Conservation (phyloP, 2,797 vertebrate species). For the Gallirallus australis region DNA sequence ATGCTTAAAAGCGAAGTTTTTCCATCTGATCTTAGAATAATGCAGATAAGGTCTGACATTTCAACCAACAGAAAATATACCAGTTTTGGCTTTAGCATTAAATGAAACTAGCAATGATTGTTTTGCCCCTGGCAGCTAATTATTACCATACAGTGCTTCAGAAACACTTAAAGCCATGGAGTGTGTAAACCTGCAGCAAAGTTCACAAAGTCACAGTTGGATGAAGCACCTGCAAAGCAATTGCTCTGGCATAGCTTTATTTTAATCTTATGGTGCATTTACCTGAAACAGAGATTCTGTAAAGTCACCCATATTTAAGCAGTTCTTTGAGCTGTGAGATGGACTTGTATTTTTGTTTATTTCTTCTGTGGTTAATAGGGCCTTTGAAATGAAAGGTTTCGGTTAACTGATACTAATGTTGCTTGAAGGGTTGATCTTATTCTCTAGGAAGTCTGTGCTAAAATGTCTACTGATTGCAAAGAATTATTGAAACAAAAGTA, state of each 20-base stretch:
- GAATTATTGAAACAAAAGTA: neutral
- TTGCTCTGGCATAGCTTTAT: neutral
- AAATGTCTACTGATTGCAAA: neutral
- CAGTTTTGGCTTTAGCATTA: slow-evolving; percentile 55
- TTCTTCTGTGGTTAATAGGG: slow-evolving; percentile 14
- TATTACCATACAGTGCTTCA: slow-evolving; percentile 24
- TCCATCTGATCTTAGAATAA: slow-evolving; percentile 46
- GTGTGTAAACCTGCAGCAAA: slow-evolving; percentile 48
- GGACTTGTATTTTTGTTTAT: slow-evolving; percentile 4
- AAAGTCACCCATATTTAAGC: neutral
- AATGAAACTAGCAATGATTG: slow-evolving; percentile 62
- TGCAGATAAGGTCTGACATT: slow-evolving; percentile 55
- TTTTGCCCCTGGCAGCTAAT: slow-evolving; percentile 70
- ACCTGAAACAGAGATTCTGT: neutral
- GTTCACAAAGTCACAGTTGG: slow-evolving; percentile 6
- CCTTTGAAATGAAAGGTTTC: neutral
- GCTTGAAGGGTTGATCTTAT: neutral
- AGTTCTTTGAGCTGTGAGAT: neutral
- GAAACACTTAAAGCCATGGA: slow-evolving; percentile 61
- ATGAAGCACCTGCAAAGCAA: slow-evolving; percentile 6
- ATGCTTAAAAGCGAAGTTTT: neutral
- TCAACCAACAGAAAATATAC: slow-evolving; percentile 47
- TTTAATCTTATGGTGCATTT: slow-evolving; percentile 38
- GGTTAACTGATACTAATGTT: neutral
- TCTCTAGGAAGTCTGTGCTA: neutral